Evolutionary conservation across 2,888 invertebrate genomes (phyloP).

Genomic region (Augiades crinisus): DNA sequence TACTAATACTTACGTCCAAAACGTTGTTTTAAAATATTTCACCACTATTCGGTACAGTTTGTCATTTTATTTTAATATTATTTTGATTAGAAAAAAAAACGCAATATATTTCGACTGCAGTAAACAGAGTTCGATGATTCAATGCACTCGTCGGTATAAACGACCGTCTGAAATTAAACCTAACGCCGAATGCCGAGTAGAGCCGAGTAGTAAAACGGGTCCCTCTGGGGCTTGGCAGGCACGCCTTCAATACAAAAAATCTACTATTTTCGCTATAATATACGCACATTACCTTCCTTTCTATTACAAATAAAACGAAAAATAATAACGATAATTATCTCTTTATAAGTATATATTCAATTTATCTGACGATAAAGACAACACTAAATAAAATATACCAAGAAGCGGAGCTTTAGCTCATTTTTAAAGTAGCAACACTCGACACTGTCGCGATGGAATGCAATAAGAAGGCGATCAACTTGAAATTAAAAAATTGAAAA

Average conservation of each 20-base stretch:
- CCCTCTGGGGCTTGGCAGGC: not conserved
- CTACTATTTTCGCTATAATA: not conserved
- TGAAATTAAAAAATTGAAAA: too few relatives aligned
- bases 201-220: conserved; percentile 4
- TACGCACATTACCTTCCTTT: not conserved
- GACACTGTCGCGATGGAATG: too few relatives aligned
- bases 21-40: conserved; percentile 8
- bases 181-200: conserved; percentile 22
- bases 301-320: not conserved
- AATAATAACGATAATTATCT: not conserved
- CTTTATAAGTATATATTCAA: not conserved
- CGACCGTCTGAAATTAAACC: conserved; percentile 3
- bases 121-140: conserved; percentile 11
- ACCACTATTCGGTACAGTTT: conserved; percentile 12
- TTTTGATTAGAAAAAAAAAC: conserved; percentile 5
- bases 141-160: conserved; percentile 11
- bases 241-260: conserved; percentile 11
- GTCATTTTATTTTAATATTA: conserved; percentile 30
- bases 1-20: conserved; percentile 35
- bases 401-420: too few relatives aligned
- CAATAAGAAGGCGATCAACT: too few relatives aligned
- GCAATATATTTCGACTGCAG: conserved; percentile 21
- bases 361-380: too few relatives aligned
- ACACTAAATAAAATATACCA: not conserved
- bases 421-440: conserved; percentile 5